Evolutionary conservation across 2,888 invertebrate species (phyloP).

Genomic region (Altica lythri): DNA sequence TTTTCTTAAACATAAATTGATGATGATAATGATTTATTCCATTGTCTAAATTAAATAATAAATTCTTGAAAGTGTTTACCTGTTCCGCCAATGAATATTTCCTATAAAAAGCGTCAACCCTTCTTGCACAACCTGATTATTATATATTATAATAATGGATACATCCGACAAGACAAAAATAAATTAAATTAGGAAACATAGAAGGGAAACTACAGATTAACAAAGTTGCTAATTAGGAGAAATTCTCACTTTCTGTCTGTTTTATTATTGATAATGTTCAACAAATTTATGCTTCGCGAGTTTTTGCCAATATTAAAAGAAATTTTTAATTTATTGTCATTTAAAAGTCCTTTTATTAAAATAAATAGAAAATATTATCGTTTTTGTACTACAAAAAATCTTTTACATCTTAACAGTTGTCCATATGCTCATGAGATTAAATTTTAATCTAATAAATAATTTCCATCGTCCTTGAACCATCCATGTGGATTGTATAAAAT

Average conservation of each 20-base stretch:
- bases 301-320: background rate
- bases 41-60: constrained; percentile 1
- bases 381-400: too few species aligned
- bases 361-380: too few species aligned
- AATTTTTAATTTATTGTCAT: too few species aligned
- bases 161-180: constrained; percentile 24
- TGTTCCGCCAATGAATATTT: background rate
- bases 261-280: too few species aligned
- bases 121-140: constrained; percentile 24
- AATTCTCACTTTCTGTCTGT: constrained; percentile 28
- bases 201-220: constrained; percentile 19
- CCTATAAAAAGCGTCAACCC: constrained; percentile 9
- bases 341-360: too few species aligned
- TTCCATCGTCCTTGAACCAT: too few species aligned
- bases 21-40: too few species aligned
- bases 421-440: too few species aligned
- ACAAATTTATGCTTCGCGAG: background rate
- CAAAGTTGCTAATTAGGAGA: constrained; percentile 23
- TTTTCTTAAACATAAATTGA: too few species aligned
- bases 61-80: background rate
- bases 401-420: too few species aligned
- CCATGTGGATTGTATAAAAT: too few species aligned
- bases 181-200: constrained; percentile 22
- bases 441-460: too few species aligned
- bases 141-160: constrained; percentile 18